Conservation (phyloP, 2,888 invertebrate genomes). For the Apamea crenata region DNA sequence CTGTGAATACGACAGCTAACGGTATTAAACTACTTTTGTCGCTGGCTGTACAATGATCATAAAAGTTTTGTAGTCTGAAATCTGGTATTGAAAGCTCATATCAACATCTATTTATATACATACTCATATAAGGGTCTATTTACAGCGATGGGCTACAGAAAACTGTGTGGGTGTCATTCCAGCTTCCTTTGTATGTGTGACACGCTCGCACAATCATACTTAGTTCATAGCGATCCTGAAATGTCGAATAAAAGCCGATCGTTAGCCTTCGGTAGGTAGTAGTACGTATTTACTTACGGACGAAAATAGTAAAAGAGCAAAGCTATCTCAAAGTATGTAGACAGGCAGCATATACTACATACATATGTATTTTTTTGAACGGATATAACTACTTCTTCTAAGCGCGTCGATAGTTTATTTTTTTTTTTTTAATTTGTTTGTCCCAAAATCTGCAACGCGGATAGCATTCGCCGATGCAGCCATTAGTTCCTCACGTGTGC, state of each 20-base stretch:
- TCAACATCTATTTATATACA: background rate
- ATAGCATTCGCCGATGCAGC: too few species aligned
- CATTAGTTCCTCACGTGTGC: too few species aligned
- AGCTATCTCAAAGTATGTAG: background rate
- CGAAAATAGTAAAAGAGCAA: too few species aligned
- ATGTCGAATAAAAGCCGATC: background rate
- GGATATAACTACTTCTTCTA: too few species aligned
- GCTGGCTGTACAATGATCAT: background rate
- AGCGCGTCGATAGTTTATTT: too few species aligned
- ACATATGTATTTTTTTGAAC: background rate
- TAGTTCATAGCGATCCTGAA: slow-evolving; percentile 17
- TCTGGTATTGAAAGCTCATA: slow-evolving; percentile 8
- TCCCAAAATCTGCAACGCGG: too few species aligned
- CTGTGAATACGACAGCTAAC: background rate
- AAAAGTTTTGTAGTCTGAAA: background rate
- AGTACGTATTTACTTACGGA: too few species aligned
- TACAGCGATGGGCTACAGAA: slow-evolving; percentile 5
- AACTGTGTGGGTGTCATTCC: slow-evolving; percentile 2
- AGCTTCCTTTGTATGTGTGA: background rate
- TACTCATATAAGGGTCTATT: background rate
- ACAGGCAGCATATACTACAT: background rate
- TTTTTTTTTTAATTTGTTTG: too few species aligned
- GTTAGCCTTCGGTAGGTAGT: background rate
- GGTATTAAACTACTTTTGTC: background rate
- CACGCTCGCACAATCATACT: slow-evolving; percentile 23